These are phyloP conservation scores for Ptilonorhynchus violaceus DNA, from an alignment of 2,113 vertebrate species.

Conservation along the genomic window DNA sequence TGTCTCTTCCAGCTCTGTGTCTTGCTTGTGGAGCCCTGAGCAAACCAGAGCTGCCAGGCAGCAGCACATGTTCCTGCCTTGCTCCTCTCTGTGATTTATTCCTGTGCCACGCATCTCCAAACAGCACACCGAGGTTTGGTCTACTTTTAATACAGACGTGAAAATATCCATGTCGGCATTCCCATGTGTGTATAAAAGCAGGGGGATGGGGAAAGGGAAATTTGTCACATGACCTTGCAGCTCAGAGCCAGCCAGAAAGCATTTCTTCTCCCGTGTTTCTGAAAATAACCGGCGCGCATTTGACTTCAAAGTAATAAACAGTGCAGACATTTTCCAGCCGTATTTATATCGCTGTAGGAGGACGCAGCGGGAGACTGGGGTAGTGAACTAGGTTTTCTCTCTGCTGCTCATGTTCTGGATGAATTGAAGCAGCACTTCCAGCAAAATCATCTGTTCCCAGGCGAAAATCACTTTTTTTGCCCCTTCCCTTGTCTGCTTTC, in stretches of 20 bases:
- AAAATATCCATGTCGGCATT: neutral
- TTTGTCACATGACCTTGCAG: neutral
- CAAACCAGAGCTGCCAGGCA: neutral
- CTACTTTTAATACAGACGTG: neutral
- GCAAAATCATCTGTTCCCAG: neutral
- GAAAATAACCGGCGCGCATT: constrained; percentile 10
- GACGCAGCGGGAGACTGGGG: neutral
- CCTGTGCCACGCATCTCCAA: neutral
- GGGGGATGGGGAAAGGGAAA: neutral
- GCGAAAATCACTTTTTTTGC: neutral
- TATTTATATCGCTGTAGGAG: constrained; percentile 15
- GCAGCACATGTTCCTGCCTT: neutral
- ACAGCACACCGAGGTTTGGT: neutral
- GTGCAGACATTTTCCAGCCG: constrained; percentile 45
- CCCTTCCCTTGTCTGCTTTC: neutral
- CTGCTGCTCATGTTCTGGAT: neutral
- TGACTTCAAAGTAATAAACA: constrained; percentile 49
- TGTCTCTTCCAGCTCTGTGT: neutral
- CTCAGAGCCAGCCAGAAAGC: constrained; percentile 7
- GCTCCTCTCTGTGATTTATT: neutral
- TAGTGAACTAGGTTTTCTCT: neutral
- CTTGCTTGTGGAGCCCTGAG: neutral
- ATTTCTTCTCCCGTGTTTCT: constrained; percentile 8
- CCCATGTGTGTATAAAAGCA: constrained; percentile 21
- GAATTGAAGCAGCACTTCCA: neutral